Percentiles rank a stretch among this genome's conserved stretches.
Evolutionary conservation across 2,888 invertebrate genomes (phyloP).

Genomic region (Nudaria mundana): DNA sequence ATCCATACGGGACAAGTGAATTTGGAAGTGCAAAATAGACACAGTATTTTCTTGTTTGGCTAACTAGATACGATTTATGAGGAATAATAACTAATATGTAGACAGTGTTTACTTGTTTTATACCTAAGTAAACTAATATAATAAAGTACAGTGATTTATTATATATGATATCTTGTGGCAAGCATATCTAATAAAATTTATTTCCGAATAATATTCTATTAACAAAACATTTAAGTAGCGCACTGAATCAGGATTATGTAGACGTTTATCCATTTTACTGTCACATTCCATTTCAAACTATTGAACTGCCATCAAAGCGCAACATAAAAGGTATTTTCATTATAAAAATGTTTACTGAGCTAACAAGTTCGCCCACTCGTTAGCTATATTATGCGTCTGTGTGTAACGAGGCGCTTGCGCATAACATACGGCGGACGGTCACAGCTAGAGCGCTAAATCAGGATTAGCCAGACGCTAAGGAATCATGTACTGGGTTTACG

Average conservation of each 20-base stretch:
- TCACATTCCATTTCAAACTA: slow-evolving; percentile 12
- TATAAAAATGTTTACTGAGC: slow-evolving; percentile 11
- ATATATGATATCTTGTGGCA: slow-evolving; percentile 4
- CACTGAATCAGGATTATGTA: slow-evolving; percentile 15
- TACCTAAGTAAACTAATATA: background rate
- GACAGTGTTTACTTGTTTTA: background rate
- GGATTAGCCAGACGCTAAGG: slow-evolving; percentile 70
- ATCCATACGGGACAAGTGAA: too few relatives aligned
- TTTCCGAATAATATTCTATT: slow-evolving; percentile 14
- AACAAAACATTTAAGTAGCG: slow-evolving; percentile 13
- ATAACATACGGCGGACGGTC: slow-evolving; percentile 60
- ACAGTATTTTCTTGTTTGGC: too few relatives aligned
- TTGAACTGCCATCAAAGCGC: slow-evolving; percentile 18
- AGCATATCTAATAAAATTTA: slow-evolving; percentile 7
- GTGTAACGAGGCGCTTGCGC: slow-evolving; percentile 50
- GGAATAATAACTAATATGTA: too few relatives aligned
- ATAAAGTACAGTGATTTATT: slow-evolving; percentile 2
- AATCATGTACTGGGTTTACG: slow-evolving; percentile 69
- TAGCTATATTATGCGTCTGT: slow-evolving; percentile 24
- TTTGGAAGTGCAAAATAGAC: too few relatives aligned
- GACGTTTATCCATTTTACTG: slow-evolving; percentile 12
- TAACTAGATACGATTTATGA: too few relatives aligned
- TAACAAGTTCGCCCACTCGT: slow-evolving; percentile 19
- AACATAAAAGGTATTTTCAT: slow-evolving; percentile 9
- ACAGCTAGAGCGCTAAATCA: slow-evolving; percentile 71